Conservation (phyloP, 1,140 invertebrate genomes). For the Drosophila teissieri region DNA sequence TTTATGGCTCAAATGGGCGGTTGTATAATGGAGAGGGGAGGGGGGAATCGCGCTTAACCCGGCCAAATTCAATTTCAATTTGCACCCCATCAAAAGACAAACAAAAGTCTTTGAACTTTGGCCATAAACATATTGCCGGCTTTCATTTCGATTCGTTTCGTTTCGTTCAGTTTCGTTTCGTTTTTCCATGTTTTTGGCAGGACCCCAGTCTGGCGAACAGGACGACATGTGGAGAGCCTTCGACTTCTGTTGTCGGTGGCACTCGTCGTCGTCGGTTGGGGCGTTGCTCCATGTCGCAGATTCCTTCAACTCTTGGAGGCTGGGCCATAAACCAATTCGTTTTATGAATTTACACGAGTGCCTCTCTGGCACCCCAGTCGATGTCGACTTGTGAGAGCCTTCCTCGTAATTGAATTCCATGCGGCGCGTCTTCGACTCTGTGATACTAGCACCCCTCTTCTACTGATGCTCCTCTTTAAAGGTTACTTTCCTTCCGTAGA, state of each 20-base stretch:
- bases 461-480: not conserved
- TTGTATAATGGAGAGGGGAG: not conserved
- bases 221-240: constrained; percentile 64
- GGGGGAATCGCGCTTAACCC: constrained; percentile 18
- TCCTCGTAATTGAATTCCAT: constrained; percentile 68
- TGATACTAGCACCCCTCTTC: constrained; percentile 6
- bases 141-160: not conserved
- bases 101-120: constrained; percentile 81
- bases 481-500: not conserved
- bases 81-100: constrained; percentile 79
- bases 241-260: constrained; percentile 61
- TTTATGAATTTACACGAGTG: constrained; percentile 46
- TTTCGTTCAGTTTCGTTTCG: not conserved
- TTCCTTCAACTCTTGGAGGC: constrained; percentile 13
- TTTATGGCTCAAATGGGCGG: not conserved
- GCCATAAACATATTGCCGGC: constrained; percentile 69
- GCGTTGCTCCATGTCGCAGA: constrained; percentile 47
- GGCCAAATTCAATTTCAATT: constrained; percentile 77
- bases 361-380: constrained; percentile 50
- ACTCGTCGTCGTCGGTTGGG: constrained; percentile 40
- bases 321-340: constrained; percentile 45
- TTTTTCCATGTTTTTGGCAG: constrained; percentile 49
- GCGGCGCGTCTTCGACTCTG: constrained; percentile 28
- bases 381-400: constrained; percentile 3
- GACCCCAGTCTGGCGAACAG: constrained; percentile 41